Evolutionary conservation across 2,888 invertebrate species (phyloP), one percentile per base, ranked within the genome.

Genomic region (Seira ritae): DNA sequence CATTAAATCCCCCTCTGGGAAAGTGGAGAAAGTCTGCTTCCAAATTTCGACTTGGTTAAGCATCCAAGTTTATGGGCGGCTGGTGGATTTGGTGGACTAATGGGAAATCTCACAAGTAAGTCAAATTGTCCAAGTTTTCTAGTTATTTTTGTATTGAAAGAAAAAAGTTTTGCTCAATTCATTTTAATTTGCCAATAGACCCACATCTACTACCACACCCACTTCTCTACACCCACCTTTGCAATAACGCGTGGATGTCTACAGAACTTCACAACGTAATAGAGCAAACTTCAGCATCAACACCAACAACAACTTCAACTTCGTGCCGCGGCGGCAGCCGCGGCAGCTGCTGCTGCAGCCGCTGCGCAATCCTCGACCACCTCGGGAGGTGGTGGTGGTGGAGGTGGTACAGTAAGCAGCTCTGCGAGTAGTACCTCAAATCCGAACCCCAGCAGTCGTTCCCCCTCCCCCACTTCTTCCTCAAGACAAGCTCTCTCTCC

Each of bases 171-270:
- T 60, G 2, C 60, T 19, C 4, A n/a, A n/a, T 37, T 31, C 46
- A 31, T 31, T 31, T 31, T 31, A 31, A 31, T 31, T 31, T 31
- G 31, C 8, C 31, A 8, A 31, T 19, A 78, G 82, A 79, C 24
- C 86, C 85, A n/a, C 84, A 85, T 12, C 82, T 87, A 15, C 62
- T 88, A 8, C 86, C 89, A 15, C 89, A 89, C 72, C 89, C 89
- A 0, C 76, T 89, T 0, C 86, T 89, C 17, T 89, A 89, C 81
- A 86, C 86, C 19, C 89, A 89, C 24, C 74, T 89, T 8, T 89
- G 89, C 78, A 88, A 86, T 73, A 88, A 88, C 69, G 88, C 88
- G 0, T 88, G 88, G 88, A 88, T 88, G 87, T 87, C 87, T n/a
- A 86, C 80, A 15, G 88, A 88, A 75, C 86, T 88, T 20, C 88